phyloP scores from a whole-genome alignment of 2,113 vertebrate species.

The Notarius quadriscutis region DNA sequence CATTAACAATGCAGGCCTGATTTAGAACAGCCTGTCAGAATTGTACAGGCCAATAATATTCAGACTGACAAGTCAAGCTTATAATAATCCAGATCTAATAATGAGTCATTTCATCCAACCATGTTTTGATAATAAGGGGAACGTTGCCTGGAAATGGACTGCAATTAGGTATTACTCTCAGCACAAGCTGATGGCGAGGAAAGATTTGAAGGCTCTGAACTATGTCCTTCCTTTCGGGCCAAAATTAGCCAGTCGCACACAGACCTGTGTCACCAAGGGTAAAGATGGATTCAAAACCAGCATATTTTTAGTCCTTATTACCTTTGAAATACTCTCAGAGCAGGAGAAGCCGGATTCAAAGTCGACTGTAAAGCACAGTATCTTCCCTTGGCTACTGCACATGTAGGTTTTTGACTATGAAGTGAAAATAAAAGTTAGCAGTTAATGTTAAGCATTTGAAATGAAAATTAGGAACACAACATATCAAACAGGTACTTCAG shows the following conservation, averaged over 20 bases:
- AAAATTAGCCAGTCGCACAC: slow-evolving; percentile 21
- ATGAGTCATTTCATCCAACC: slow-evolving; percentile 30
- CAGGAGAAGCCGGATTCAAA: slow-evolving; percentile 88
- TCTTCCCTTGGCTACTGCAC: slow-evolving; percentile 86
- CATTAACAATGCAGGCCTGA: slow-evolving; percentile 44
- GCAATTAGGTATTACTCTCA: slow-evolving; percentile 25
- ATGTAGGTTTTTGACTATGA: slow-evolving; percentile 85
- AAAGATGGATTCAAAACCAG: not conserved
- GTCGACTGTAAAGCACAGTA: slow-evolving; percentile 84
- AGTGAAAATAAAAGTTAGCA: slow-evolving; percentile 48
- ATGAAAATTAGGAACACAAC: slow-evolving; percentile 7
- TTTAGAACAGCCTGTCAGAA: slow-evolving; percentile 38
- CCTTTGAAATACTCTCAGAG: slow-evolving; percentile 84
- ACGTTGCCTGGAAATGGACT: slow-evolving; percentile 21
- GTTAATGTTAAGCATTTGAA: slow-evolving; percentile 21
- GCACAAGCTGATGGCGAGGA: slow-evolving; percentile 11
- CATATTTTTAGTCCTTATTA: slow-evolving; percentile 59
- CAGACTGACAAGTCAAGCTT: slow-evolving; percentile 37
- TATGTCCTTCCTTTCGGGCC: not conserved
- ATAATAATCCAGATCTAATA: slow-evolving; percentile 43
- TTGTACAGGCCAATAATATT: slow-evolving; percentile 24
- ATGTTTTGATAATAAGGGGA: slow-evolving; percentile 35
- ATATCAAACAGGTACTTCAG: not conserved
- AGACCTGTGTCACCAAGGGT: slow-evolving; percentile 4
- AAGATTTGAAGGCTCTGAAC: slow-evolving; percentile 15